Evolutionary conservation across 2,113 vertebrate species (phyloP).

Genomic region (Euleptes europaea): DNA sequence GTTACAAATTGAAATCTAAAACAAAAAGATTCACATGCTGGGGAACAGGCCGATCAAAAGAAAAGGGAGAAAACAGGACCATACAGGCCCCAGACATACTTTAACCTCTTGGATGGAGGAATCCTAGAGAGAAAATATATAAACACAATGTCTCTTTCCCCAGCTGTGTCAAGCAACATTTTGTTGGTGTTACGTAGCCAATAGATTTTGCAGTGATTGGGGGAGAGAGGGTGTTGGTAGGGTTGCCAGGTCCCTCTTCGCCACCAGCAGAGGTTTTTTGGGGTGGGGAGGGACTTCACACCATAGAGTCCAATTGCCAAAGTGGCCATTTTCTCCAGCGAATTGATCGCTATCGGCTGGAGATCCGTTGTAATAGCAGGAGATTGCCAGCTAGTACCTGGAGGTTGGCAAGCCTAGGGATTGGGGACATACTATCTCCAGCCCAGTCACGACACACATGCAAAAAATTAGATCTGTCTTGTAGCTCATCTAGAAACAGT

Average conservation of each 20-base stretch:
- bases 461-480: background rate
- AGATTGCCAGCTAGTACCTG: too few relatives aligned
- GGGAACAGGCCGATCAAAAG: background rate
- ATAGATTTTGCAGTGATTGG: background rate
- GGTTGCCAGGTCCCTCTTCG: too few relatives aligned
- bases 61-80: background rate
- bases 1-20: background rate
- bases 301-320: too few relatives aligned
- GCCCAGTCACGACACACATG: background rate
- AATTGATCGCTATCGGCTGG: too few relatives aligned
- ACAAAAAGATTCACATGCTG: background rate
- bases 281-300: too few relatives aligned
- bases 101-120: background rate
- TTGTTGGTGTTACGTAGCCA: background rate
- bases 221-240: background rate
- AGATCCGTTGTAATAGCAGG: too few relatives aligned
- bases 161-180: background rate
- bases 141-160: background rate
- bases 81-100: background rate
- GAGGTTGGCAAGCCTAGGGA: too few relatives aligned
- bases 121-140: background rate
- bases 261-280: too few relatives aligned
- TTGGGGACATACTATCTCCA: background rate
- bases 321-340: too few relatives aligned
- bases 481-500: background rate